Evolutionary conservation across 2,113 vertebrate species (phyloP).

Genomic region (Odocoileus hemionus): DNA sequence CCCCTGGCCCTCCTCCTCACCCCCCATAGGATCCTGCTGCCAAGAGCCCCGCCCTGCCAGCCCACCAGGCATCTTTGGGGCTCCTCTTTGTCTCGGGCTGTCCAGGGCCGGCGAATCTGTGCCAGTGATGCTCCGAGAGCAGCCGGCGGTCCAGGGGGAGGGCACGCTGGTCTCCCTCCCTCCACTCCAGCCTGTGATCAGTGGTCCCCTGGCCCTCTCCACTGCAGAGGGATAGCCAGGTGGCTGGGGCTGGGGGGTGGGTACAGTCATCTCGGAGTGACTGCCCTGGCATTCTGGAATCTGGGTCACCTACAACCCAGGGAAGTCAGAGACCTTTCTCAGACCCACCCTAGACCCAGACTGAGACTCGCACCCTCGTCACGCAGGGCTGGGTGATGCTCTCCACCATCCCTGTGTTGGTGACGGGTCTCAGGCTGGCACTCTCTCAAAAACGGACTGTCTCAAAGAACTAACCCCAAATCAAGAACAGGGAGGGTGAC

Average conservation of each 20-base stretch:
- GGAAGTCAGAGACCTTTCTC: not conserved
- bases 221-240: not conserved
- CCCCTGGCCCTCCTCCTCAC: not conserved
- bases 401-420: not conserved
- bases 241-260: not conserved
- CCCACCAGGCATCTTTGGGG: constrained; percentile 62
- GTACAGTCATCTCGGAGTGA: not conserved
- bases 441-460: not conserved
- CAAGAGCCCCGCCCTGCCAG: constrained; percentile 55
- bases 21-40: constrained; percentile 22
- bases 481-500: not conserved
- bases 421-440: not conserved
- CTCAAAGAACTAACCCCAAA: not conserved
- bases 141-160: not conserved
- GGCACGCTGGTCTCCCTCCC: not conserved
- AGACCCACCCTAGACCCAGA: not conserved
- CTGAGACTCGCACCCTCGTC: not conserved
- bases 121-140: not conserved
- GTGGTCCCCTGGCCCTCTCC: not conserved
- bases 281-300: constrained; percentile 16
- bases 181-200: no score
- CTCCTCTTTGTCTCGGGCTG: constrained; percentile 64
- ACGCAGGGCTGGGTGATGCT: not conserved
- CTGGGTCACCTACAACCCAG: constrained; percentile 29
- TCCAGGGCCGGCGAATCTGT: not conserved